Conservation (phyloP, 2,888 invertebrate species). For the Caenorhabditis wallacei region DNA sequence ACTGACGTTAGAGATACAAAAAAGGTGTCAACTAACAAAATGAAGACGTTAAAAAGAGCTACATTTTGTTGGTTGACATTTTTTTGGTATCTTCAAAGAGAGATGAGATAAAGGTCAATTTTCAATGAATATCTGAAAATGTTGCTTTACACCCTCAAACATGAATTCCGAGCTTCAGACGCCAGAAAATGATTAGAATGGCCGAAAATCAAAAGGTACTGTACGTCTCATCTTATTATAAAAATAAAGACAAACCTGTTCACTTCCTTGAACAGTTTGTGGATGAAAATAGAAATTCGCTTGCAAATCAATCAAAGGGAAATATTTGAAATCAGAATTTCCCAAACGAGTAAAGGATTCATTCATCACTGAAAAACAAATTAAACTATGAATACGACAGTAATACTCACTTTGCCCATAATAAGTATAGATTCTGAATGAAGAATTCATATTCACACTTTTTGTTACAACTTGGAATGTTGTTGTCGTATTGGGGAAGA, state of each 20-base stretch:
- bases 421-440: slow-evolving; percentile 20
- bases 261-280: background rate
- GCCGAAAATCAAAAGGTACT: too few relatives aligned
- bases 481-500: slow-evolving; percentile 43
- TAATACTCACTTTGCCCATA: slow-evolving; percentile 14
- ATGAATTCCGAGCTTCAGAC: too few relatives aligned
- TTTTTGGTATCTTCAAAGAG: too few relatives aligned
- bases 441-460: slow-evolving; percentile 25
- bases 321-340: slow-evolving; percentile 23
- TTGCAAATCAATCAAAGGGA: slow-evolving; percentile 37
- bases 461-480: slow-evolving; percentile 40
- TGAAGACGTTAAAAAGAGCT: too few relatives aligned
- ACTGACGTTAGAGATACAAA: too few relatives aligned
- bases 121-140: too few relatives aligned
- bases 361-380: slow-evolving; percentile 12
- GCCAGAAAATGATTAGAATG: too few relatives aligned
- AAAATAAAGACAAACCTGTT: background rate
- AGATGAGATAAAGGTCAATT: too few relatives aligned
- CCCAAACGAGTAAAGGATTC: background rate
- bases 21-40: too few relatives aligned
- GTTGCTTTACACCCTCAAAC: too few relatives aligned
- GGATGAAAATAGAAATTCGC: slow-evolving; percentile 25
- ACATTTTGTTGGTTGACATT: too few relatives aligned
- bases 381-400: too few relatives aligned
- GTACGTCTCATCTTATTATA: background rate